Percentiles rank a stretch among this genome's conserved stretches.
Conservation (phyloP, 1,140 invertebrate species). For the Solen grandis region DNA sequence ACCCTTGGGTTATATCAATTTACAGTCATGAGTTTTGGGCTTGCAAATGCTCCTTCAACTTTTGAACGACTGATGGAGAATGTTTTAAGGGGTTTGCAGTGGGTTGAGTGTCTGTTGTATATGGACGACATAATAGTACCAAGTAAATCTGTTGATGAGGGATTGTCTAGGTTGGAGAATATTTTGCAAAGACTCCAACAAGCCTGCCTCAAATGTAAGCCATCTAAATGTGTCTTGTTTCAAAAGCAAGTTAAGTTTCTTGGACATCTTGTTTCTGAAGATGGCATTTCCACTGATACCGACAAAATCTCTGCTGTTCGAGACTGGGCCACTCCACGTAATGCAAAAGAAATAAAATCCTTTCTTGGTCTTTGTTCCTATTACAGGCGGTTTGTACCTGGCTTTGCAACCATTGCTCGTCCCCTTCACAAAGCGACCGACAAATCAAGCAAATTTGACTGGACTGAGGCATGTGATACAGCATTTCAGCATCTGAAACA, state of each 20-base stretch:
- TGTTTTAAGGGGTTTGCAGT: slow-evolving; percentile 53
- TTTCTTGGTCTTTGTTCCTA: slow-evolving; percentile 70
- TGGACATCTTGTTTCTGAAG: slow-evolving; percentile 63
- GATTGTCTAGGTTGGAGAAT: slow-evolving; percentile 39
- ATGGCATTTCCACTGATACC: slow-evolving; percentile 65
- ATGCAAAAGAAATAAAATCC: slow-evolving; percentile 62
- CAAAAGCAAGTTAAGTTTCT: slow-evolving; percentile 64
- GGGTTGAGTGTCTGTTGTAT: slow-evolving; percentile 43
- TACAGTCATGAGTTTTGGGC: slow-evolving; percentile 35
- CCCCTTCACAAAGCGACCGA: slow-evolving; percentile 54
- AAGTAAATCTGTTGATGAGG: slow-evolving; percentile 11
- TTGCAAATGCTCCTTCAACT: slow-evolving; percentile 50
- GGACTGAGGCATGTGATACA: slow-evolving; percentile 43
- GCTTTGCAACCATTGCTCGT: slow-evolving; percentile 64
- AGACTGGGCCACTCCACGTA: slow-evolving; percentile 68
- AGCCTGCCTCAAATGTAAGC: slow-evolving; percentile 79
- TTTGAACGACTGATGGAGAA: slow-evolving; percentile 69
- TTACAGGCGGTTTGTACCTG: slow-evolving; percentile 65
- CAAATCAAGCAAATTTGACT: slow-evolving; percentile 23
- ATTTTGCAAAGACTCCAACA: slow-evolving; percentile 53
- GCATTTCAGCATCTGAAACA: slow-evolving; percentile 58
- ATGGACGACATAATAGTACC: slow-evolving; percentile 58
- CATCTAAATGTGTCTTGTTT: slow-evolving; percentile 80
- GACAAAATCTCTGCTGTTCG: slow-evolving; percentile 71
- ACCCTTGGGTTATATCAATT: slow-evolving; percentile 57